Evolutionary conservation across 1,140 invertebrate species (phyloP).

Genomic region (Pseudomyrmex pallidus): DNA sequence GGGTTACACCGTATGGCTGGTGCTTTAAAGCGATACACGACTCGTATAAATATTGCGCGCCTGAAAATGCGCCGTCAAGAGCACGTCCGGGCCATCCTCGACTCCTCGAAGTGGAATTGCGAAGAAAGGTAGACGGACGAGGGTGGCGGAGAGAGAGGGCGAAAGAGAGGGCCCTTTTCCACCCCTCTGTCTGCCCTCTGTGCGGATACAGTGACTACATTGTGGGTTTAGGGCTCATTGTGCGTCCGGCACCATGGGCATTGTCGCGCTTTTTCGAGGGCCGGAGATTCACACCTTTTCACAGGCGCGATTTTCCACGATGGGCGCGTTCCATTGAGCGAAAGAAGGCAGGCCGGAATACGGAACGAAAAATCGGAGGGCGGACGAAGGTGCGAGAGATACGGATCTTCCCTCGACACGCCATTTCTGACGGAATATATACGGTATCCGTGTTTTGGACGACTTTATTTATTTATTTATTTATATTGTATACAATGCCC

Average conservation of each 20-base stretch:
- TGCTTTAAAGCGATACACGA: slow-evolving; percentile 71
- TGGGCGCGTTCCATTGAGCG: slow-evolving; percentile 76
- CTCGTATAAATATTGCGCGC: slow-evolving; percentile 70
- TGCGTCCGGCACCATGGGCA: slow-evolving; percentile 75
- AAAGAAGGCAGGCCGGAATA: slow-evolving; percentile 62
- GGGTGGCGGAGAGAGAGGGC: slow-evolving; percentile 48
- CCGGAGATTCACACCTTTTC: slow-evolving; percentile 83
- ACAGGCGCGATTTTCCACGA: slow-evolving; percentile 80
- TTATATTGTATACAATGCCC: background rate
- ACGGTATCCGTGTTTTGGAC: background rate
- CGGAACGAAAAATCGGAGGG: slow-evolving; percentile 30
- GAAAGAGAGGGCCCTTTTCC: slow-evolving; percentile 35
- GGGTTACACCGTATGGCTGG: slow-evolving; percentile 51
- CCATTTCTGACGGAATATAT: background rate
- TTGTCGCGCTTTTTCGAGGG: slow-evolving; percentile 81
- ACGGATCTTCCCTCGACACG: slow-evolving; percentile 4
- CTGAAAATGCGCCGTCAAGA: slow-evolving; percentile 71
- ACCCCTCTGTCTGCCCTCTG: slow-evolving; percentile 55
- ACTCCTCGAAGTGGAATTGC: slow-evolving; percentile 69
- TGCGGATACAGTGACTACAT: slow-evolving; percentile 76
- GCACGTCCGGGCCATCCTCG: slow-evolving; percentile 70
- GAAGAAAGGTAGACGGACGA: slow-evolving; percentile 64
- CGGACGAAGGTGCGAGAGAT: background rate
- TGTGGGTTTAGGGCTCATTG: slow-evolving; percentile 82
- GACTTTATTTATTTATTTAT: background rate